Base-by-base conservation (phyloP, 2,888 invertebrate genomes). In the Zhengitettix transpicula region DNA sequence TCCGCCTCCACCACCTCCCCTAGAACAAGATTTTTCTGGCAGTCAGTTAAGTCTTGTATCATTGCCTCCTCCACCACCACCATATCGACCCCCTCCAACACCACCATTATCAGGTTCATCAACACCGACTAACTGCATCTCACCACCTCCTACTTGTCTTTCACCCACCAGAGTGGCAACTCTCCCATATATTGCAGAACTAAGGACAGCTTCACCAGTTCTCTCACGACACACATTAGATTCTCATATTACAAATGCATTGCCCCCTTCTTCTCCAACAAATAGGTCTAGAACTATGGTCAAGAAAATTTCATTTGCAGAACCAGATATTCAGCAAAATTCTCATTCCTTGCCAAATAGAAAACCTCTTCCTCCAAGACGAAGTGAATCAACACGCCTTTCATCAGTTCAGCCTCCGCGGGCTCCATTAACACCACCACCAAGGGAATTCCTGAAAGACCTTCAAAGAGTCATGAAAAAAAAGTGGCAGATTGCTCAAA, bases 391-490 rank as follows among this genome's bases (percentile, higher is more conserved):
- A 64, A 87, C 87, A 0, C 78, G 82, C 55, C 74, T 88, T 3
- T 56, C 57, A 42, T 59, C 58, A 10, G 55, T 53, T 11, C 59
- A 58, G 51, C 66, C 65, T 28, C 58, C 60, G 55, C 61, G 57
- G 52, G 57, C 60, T n/a, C 69, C 71, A 56, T 65, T 72, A 15
- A 71, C 72, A 2, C 87, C 87, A 10, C 89, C 87, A 7, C 73
- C 73, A 10, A 66, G 83, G 40, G 89, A 89, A 61, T 93, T 94
- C 69, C 76, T 94, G 54, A 87, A 88, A 70, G 93, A 94, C 71
- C 76, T 94, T 56, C 93, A 94, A 69, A 78, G 92, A 58, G 93
- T 94, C 0, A 93, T 94, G 89, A 81, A 89, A 65, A 92, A 92
- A 69, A 94, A 94, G 69, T 74, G 73, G 74, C 71, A 71, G 64